Base-by-base conservation (phyloP, 2,888 invertebrate genomes). In the Embidobia sp. region DNA sequence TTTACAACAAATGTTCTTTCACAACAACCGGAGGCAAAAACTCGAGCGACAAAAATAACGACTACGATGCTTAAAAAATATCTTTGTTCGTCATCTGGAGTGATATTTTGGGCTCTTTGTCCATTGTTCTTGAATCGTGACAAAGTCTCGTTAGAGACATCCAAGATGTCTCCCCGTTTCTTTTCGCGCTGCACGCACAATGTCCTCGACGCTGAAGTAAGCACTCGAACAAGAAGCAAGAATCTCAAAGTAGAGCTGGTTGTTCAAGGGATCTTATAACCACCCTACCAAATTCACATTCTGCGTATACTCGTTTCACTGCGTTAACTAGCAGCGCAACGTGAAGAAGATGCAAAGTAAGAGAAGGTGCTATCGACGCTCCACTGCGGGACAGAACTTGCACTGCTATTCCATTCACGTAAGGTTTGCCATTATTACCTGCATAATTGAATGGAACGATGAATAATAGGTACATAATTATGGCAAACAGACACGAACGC, bases 201-300 rank as follows among this genome's bases (percentile, higher is more conserved):
- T 46, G 44, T 69, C 35, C 75, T 63, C 26, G 49, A 69, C 63
- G 27, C 33, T 66, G 61, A 53, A 59, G 53, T 61, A 48, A 64
- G 48, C 59, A 13, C 77, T 77, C 67, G 59, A 72, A 72, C 15
- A 37, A 31, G 49, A 22, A 66, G 66, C 49, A 67, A 77, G 77
- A 55, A 72, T 40, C 61, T 27, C 49, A 35, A 59, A 64, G 76
- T 59, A 49, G 46, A 16, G 61, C 63, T 57, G 46, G 31, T 26
- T 51, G 51, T 55, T 27, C 18, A 27, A 15, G 40, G 49, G 44
- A 64, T 57, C 46, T 35, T 44, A 35, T 46, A 74, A 53, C 44
- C 42, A 44, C 75, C 57, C 59, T 48, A 42, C 27, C 42, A 49
- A 48, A 53, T 53, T 31, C 42, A 35, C 48, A 48, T 37, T 40